phyloP scores from a whole-genome alignment of 2,797 vertebrate genomes.

The Dendrocincla tyrannina region DNA sequence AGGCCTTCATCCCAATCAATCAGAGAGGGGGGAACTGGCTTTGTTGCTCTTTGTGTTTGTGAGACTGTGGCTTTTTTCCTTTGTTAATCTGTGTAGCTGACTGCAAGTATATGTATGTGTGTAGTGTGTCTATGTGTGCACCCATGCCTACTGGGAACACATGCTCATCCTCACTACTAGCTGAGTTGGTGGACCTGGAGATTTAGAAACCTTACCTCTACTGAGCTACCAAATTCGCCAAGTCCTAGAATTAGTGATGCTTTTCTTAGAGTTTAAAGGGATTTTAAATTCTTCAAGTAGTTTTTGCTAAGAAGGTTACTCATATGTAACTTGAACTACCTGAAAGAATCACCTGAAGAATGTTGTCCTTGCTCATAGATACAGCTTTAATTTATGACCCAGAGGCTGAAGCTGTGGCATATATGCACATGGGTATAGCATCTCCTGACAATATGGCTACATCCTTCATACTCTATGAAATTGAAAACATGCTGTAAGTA shows the following conservation, averaged over 20 bases:
- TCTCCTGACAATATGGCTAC: background rate
- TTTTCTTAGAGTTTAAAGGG: background rate
- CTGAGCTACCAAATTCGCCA: background rate
- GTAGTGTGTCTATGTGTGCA: rapidly evolving
- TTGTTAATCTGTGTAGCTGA: background rate
- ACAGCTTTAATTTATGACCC: background rate
- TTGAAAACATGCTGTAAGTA: background rate
- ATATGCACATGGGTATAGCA: background rate
- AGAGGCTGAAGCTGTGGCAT: background rate
- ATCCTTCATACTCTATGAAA: background rate
- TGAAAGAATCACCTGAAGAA: background rate
- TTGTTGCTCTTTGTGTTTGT: background rate
- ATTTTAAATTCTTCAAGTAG: background rate
- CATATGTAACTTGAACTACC: background rate
- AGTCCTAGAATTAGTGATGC: background rate
- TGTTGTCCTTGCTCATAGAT: background rate
- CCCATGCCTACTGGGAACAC: background rate
- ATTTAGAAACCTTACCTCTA: background rate
- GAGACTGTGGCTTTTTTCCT: background rate
- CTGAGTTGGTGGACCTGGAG: background rate
- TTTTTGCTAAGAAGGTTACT: background rate
- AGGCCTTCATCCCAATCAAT: background rate
- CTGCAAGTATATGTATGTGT: rapidly evolving
- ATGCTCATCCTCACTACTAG: rapidly evolving
- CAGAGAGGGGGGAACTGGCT: background rate